Evolutionary conservation across 2,113 vertebrate species (phyloP).

Genomic region (Psilopsiagon aurifrons): DNA sequence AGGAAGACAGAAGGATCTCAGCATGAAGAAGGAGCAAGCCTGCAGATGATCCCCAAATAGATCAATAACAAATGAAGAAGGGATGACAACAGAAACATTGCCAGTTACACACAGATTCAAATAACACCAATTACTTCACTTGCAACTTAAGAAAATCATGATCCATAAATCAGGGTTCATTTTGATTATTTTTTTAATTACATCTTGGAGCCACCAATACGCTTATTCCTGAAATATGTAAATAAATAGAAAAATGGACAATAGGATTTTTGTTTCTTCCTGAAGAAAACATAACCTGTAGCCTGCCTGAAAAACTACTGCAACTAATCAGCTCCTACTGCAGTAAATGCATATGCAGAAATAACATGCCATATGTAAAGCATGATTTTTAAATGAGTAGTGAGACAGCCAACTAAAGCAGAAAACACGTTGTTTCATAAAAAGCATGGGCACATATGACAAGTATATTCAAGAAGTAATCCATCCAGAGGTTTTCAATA

Average conservation of each 20-base stretch:
- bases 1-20: not conserved
- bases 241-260: not conserved
- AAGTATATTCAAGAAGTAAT: not conserved
- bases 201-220: not conserved
- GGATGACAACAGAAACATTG: not conserved
- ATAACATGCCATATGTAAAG: not conserved
- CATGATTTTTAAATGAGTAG: not conserved
- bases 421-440: not conserved
- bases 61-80: not conserved
- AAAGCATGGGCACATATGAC: not conserved
- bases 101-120: not conserved
- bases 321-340: not conserved
- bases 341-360: not conserved
- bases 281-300: not conserved
- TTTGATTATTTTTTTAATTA: not conserved
- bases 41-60: not conserved
- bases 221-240: not conserved
- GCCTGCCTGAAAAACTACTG: not conserved
- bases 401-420: not conserved
- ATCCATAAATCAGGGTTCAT: not conserved
- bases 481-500: not conserved
- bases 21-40: not conserved
- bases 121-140: not conserved
- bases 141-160: not conserved
- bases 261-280: not conserved